Conservation (phyloP, 2,888 invertebrate species). For the Ectropis crepuscularia region DNA sequence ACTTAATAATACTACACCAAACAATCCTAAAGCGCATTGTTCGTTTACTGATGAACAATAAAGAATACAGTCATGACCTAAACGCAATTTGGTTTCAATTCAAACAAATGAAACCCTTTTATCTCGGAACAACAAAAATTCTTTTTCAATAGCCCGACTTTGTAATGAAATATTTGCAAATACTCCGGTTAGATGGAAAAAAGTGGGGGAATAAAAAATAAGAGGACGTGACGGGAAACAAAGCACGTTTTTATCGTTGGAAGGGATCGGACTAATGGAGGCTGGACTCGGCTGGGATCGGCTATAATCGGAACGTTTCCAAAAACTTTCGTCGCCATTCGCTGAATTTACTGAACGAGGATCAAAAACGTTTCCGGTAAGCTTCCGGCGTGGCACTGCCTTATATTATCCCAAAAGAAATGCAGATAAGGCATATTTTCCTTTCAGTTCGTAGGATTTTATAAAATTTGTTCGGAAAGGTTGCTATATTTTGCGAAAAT, state of each 20-base stretch:
- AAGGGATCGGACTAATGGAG: conserved; percentile 73
- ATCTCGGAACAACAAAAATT: conserved; percentile 62
- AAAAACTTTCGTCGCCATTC: conserved; percentile 44
- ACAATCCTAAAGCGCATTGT: conserved; percentile 51
- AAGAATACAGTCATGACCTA: conserved; percentile 60
- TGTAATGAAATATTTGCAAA: conserved; percentile 73
- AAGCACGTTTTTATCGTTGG: conserved; percentile 76
- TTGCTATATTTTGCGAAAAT: too few species aligned
- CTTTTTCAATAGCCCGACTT: conserved; percentile 67
- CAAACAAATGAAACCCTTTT: conserved; percentile 69
- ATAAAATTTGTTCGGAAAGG: too few species aligned
- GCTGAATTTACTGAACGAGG: conserved; percentile 37
- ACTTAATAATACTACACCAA: conserved; percentile 45
- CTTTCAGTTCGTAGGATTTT: not conserved
- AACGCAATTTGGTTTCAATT: conserved; percentile 65
- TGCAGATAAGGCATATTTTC: conserved; percentile 30
- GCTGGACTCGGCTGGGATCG: conserved; percentile 58
- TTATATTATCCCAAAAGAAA: conserved; percentile 28
- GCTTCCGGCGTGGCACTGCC: conserved; percentile 16
- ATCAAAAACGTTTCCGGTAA: conserved; percentile 37
- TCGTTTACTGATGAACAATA: conserved; percentile 50
- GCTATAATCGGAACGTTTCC: conserved; percentile 52
- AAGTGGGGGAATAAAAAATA: conserved; percentile 69
- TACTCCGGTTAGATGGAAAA: conserved; percentile 66
- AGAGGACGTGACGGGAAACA: conserved; percentile 76